phyloP scores from a whole-genome alignment of 2,797 vertebrate genomes.

The Nasua narica region DNA sequence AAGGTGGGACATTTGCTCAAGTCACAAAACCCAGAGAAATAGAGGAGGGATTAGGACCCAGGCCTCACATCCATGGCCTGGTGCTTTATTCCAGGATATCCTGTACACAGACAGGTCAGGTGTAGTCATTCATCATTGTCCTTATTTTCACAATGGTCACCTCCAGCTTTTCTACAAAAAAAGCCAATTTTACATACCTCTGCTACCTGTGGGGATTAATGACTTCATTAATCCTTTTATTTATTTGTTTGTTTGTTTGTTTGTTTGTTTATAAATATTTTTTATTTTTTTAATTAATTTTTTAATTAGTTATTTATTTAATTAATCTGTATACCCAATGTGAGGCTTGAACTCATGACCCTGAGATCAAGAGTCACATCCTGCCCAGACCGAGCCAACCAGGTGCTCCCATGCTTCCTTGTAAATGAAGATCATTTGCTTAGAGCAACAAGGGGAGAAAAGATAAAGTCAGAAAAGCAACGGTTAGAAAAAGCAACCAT shows the following conservation, averaged over 20 bases:
- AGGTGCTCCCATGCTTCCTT: background rate
- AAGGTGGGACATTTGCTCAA: background rate
- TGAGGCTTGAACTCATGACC: background rate
- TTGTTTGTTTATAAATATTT: too few species aligned
- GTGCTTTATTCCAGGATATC: background rate
- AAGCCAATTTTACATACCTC: background rate
- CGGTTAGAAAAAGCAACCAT: background rate
- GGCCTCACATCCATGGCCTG: too few species aligned
- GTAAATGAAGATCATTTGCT: constrained; percentile 1
- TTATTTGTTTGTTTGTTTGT: too few species aligned
- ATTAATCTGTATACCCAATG: background rate
- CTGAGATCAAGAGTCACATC: background rate
- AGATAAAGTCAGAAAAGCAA: background rate
- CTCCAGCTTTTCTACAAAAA: background rate
- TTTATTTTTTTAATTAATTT: too few species aligned
- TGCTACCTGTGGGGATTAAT: background rate
- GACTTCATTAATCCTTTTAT: background rate
- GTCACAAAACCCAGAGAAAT: background rate
- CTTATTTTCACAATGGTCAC: background rate
- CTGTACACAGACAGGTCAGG: background rate
- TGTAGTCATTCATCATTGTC: background rate
- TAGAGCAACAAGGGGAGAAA: background rate
- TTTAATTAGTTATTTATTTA: background rate
- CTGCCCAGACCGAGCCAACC: background rate
- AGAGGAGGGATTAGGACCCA: background rate